A percentile compares a stretch with the other conserved stretches of the same genome.
phyloP scores from a whole-genome alignment of 2,888 invertebrate genomes.

The Psococerastis gibbosa region DNA sequence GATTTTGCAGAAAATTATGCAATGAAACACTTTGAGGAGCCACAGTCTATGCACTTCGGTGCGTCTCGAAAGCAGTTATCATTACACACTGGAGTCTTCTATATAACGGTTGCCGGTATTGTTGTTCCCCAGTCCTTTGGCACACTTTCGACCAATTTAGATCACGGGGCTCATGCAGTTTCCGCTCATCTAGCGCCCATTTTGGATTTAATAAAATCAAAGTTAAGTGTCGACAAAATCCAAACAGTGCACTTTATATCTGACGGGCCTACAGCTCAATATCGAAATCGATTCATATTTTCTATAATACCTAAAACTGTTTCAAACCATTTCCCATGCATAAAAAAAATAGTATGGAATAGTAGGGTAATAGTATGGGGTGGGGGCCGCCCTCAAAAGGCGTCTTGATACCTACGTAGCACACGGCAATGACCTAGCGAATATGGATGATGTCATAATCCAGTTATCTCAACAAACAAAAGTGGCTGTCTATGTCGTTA shows the following conservation, averaged over 20 bases:
- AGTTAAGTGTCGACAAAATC: slow-evolving; percentile 13
- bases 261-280: slow-evolving; percentile 24
- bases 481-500: too few relatives aligned
- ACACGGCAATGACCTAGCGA: slow-evolving; percentile 14
- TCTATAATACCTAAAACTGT: slow-evolving; percentile 19
- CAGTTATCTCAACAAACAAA: slow-evolving; percentile 10
- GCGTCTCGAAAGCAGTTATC: slow-evolving; percentile 22
- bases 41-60: slow-evolving; percentile 24
- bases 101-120: slow-evolving; percentile 14
- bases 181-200: slow-evolving; percentile 24
- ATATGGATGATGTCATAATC: too few relatives aligned
- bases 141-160: slow-evolving; percentile 20
- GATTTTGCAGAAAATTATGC: slow-evolving; percentile 24
- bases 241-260: slow-evolving; percentile 21
- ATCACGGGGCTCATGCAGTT: slow-evolving; percentile 23
- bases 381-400: slow-evolving; percentile 21
- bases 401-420: slow-evolving; percentile 17
- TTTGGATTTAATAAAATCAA: slow-evolving; percentile 14
- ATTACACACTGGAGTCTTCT: slow-evolving; percentile 23
- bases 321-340: slow-evolving; percentile 14
- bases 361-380: slow-evolving; percentile 21
- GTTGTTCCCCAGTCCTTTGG: slow-evolving; percentile 17
- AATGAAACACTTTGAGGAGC: slow-evolving; percentile 22
- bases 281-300: slow-evolving; percentile 24
- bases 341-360: slow-evolving; percentile 19